These are phyloP conservation scores for Siniperca obscura DNA, from an alignment of 2,797 vertebrate genomes.

Conservation along the genomic window DNA sequence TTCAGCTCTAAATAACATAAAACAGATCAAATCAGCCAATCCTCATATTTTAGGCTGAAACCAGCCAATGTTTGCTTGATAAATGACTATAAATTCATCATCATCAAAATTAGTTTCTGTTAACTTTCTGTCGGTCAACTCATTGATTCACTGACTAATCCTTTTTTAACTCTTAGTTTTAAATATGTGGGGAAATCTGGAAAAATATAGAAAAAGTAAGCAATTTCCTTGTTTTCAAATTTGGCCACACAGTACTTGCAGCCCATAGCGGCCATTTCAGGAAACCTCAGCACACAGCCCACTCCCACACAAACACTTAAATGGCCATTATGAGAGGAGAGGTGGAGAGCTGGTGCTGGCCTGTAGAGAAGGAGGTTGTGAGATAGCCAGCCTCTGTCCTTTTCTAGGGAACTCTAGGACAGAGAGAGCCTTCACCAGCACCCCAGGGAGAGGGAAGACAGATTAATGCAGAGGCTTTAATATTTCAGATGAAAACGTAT, in stretches of 20 bases:
- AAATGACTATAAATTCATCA: not conserved
- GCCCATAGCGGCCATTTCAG: constrained; percentile 57
- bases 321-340: constrained; percentile 62
- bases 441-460: constrained; percentile 81
- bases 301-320: constrained; percentile 68
- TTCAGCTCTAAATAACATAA: not conserved
- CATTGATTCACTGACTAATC: not conserved
- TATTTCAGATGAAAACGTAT: constrained; percentile 87
- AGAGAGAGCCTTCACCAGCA: constrained; percentile 75
- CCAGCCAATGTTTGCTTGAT: not conserved
- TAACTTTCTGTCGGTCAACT: not conserved
- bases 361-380: constrained; percentile 61
- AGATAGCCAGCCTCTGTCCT: constrained; percentile 70
- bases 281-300: constrained; percentile 45
- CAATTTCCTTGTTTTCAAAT: constrained; percentile 9
- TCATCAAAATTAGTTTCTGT: not conserved
- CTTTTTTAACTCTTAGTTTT: not conserved
- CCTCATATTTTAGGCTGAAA: not conserved
- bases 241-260: not conserved
- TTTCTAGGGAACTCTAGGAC: constrained; percentile 76
- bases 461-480: constrained; percentile 86
- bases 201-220: not conserved
- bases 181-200: not conserved
- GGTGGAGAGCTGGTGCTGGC: constrained; percentile 40
- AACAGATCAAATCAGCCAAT: not conserved